Evolutionary conservation across 2,888 invertebrate genomes (phyloP), one percentile per base, ranked within the genome.

Genomic region (Seladonia tumulorum): DNA sequence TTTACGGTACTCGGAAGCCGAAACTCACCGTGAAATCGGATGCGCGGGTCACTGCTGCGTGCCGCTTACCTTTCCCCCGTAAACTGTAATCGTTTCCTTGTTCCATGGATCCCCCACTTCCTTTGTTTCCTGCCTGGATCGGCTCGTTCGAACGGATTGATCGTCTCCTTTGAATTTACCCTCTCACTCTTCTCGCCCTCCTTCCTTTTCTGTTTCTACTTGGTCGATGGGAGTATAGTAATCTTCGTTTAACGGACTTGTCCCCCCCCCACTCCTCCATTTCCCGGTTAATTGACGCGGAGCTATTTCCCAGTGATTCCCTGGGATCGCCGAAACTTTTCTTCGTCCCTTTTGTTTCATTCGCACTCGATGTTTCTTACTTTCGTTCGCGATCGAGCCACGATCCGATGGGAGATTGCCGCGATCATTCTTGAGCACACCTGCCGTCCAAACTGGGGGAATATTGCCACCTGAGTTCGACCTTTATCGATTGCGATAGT

Each of bases 1-100:
- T 83, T 86, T 86, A 82, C 80, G 72, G 72, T 45, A 71, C 63
- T 77, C 83, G 79, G 85, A 80, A 80, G 83, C 70, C 35, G 73
- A 53, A 74, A 75, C 68, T 39, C 39, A 3, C 66, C 71, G n/a
- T 25, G 66, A 72, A 76, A 79, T 81, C 77, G 80, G 71, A 81
- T 35, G 80, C 57, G 66, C 39, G 68, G 39, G 68, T 16, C 29
- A 7, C 18, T 60, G 70, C 47, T 49, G 76, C 83, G 74, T 77
- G 53, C 71, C 73, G 60, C 42, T 77, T 75, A 78, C 57, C 78
- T 68, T 25, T 5, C 75, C 39, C 14, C n/a, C 16, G 66, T 66
- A 66, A 66, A 66, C n/a, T 39, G 60, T 47, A n/a, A 35, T 45
- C 18, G n/a, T 39, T 25, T 29, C 81, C 66, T 25, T 7, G 0